Conservation (phyloP, 2,797 vertebrate species). For the Geotria australis region DNA sequence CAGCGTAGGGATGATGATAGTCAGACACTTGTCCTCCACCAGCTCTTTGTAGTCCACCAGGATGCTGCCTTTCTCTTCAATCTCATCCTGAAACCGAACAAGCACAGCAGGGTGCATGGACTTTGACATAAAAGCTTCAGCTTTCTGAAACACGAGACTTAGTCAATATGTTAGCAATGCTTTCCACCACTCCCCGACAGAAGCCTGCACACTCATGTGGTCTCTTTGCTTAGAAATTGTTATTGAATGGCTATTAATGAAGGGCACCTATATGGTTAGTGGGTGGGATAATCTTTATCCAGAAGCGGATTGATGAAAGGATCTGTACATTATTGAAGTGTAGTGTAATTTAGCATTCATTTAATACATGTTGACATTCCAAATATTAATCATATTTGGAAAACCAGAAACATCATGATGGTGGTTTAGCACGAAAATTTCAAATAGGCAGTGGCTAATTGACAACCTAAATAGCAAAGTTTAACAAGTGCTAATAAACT, state of each 20-base stretch:
- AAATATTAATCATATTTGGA: not conserved
- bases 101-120: too few species aligned
- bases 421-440: not conserved
- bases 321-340: not conserved
- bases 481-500: not conserved
- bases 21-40: slow-evolving; percentile 15
- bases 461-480: slow-evolving; percentile 1
- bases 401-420: not conserved
- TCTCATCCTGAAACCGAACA: slow-evolving; percentile 39
- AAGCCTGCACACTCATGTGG: too few species aligned
- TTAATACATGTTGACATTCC: not conserved
- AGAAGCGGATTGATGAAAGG: not conserved
- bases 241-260: too few species aligned
- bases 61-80: slow-evolving; percentile 82
- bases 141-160: not conserved
- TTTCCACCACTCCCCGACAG: too few species aligned
- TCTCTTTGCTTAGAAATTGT: too few species aligned
- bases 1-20: slow-evolving; percentile 18
- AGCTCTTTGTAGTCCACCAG: slow-evolving; percentile 71
- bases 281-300: too few species aligned
- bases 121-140: not conserved
- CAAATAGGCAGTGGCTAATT: slow-evolving; percentile 2
- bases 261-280: too few species aligned
- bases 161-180: too few species aligned
- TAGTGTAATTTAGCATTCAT: not conserved